Conservation (phyloP, 2,797 vertebrate species). For the Siniperca obscura region DNA sequence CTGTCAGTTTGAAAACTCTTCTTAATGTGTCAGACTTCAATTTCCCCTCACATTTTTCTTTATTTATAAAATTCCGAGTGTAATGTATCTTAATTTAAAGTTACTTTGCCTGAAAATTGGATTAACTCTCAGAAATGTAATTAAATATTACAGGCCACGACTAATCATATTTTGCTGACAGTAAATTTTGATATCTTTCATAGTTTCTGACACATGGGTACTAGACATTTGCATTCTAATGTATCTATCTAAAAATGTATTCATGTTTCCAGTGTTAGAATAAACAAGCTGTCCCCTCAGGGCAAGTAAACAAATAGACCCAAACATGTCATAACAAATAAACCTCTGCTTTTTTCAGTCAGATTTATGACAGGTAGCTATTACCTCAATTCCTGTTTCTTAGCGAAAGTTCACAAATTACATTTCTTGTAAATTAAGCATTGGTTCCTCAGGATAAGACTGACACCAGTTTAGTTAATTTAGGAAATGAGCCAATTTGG, state of each 20-base stretch:
- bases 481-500: conserved; percentile 68
- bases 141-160: neutral
- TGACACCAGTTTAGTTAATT: conserved; percentile 61
- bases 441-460: conserved; percentile 31
- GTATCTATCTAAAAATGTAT: conserved; percentile 16
- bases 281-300: conserved; percentile 35
- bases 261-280: conserved; percentile 13
- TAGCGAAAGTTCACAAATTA: conserved; percentile 55
- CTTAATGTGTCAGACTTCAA: neutral
- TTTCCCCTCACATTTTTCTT: neutral
- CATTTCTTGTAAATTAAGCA: conserved; percentile 57
- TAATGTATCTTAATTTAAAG: neutral
- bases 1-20: neutral
- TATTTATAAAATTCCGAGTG: neutral
- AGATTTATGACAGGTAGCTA: conserved; percentile 50
- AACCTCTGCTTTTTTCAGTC: conserved; percentile 39
- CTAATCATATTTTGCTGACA: neutral
- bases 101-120: neutral
- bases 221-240: neutral
- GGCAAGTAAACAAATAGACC: conserved; percentile 47
- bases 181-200: neutral
- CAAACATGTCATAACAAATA: conserved; percentile 59
- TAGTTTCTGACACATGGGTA: neutral
- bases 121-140: neutral
- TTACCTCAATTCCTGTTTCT: conserved; percentile 30